Evolutionary conservation across 2,113 vertebrate genomes (phyloP), one percentile per base, ranked within the genome.

Genomic region (Phylloscopus trochiloides): DNA sequence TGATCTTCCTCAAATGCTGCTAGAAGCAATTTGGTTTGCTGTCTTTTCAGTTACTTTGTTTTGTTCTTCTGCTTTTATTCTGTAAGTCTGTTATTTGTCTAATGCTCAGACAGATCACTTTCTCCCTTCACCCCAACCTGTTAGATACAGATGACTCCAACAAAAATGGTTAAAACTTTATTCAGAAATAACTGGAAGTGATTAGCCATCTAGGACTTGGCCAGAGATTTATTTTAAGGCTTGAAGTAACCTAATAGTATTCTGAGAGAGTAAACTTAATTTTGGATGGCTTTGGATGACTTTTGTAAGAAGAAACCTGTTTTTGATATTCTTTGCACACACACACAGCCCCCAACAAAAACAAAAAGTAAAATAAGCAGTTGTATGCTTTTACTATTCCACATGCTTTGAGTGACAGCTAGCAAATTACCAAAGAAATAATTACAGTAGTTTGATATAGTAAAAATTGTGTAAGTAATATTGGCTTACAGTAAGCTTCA

Each of bases 171-270:
- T 92, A 71, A 77, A 89, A 90, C 47, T 96, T 97, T 93, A 77
- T 93, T 94, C 84, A 94, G 70, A 96, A 97, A 89, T 95, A 84
- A 85, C 42, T 96, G 93, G 92, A 97, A 96, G 76, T 92, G 78
- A 92, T 97, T 92, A 97, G 42, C 70, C 70, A 71, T 57, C 51
- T 57, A 82, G 28, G 19, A 78, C 21, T 67, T 87, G 68, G 70
- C 65, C 77, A 94, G 79, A 97, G 86, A 91, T 95, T 94, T 95
- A 71, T 95, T 97, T 97, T 95, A 94, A 96, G 82, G 55, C 83
- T 94, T 12, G 47, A 87, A 95, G 81, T 94, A 96, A 90, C 43
- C 45, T 92, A 43, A 95, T 66, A 90, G 84, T 78, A 88, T 94
- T 97, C 91, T 82, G 86, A 92, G 43, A 81, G 43, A 78, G 47